phyloP scores from a whole-genome alignment of 2,797 vertebrate genomes.

The Lacerta bilineata region DNA sequence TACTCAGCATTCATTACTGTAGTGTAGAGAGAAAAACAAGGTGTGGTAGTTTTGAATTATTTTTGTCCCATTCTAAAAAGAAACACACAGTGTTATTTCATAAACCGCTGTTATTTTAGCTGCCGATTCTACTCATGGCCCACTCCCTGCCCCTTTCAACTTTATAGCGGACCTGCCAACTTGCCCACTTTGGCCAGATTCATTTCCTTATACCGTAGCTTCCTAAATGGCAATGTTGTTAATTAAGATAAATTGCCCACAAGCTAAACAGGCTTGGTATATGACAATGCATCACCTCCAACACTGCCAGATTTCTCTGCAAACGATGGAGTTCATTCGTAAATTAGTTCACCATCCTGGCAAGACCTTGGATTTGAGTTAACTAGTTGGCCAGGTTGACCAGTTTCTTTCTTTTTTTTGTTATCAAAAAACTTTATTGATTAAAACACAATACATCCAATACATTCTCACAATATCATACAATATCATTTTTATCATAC shows the following conservation, averaged over 20 bases:
- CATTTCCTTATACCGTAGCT: not conserved
- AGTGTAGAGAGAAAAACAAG: not conserved
- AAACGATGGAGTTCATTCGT: not conserved
- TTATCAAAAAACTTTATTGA: too few relatives aligned
- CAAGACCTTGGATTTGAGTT: not conserved
- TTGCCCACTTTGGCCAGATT: not conserved
- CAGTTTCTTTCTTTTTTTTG: too few relatives aligned
- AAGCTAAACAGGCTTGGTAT: not conserved
- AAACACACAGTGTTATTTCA: not conserved
- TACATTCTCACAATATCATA: too few relatives aligned
- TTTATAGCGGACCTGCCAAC: not conserved
- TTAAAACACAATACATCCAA: too few relatives aligned
- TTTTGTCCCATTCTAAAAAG: not conserved
- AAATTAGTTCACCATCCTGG: not conserved
- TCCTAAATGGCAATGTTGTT: not conserved
- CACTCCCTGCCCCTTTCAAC: not conserved
- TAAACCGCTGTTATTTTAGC: not conserved
- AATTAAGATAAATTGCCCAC: not conserved
- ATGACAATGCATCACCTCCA: not conserved
- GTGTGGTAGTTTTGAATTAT: not conserved
- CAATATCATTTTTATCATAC: too few relatives aligned
- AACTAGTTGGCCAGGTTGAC: not conserved
- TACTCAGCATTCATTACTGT: not conserved
- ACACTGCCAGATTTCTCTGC: not conserved
- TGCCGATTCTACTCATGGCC: not conserved